Evolutionary conservation across 2,888 invertebrate genomes (phyloP), one percentile per base, ranked within the genome.

Genomic region (Petrolisthes cinctipes): DNA sequence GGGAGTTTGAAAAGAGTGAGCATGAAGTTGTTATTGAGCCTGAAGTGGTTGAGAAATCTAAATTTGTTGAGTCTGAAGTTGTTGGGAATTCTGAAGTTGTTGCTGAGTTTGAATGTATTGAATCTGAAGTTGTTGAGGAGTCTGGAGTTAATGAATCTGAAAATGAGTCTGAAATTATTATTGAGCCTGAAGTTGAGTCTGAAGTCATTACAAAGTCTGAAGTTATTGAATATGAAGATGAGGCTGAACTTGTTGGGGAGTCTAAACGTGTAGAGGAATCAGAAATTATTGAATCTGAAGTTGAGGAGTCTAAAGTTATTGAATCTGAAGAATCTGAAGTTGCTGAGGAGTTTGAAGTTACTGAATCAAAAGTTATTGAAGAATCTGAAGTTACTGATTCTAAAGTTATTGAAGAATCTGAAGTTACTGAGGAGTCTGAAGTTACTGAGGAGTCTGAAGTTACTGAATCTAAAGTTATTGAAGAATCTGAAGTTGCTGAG

Each of bases 21-120:
- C 51, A 7, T 76, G 78, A 66, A n/a, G 37, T 0, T 76, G 66
- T 53, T 23, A n/a, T 14, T 37, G 61, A 81, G 37, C 53, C 54
- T 78, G 11, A 57, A 23, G 80, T 51, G 61, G 54, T 79, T 79
- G 78, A 84, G 17, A 37, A 37, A 37, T 37, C 37, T 37, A 37
- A 37, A 37, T 37, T 37, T 37, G 51, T 23, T 61, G 56, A 9
- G 37, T n/a, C 5, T 83, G 76, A 76, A 14, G 4, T 11, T 5
- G 14, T 61, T 11, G 51, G 71, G 51, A 53, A 76, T 51, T 17
- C 61, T 53, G 54, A 66, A 4, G 53, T 20, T 82, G 53, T 51
- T 51, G 51, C 71, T 51, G 5, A 51, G 4, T 23, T 23, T 20
- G 56, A 56, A n/a, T 9, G 6, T 68, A 17, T 78, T 57, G 56